phyloP scores from a whole-genome alignment of 1,140 invertebrate species.

The Scaptomyza montana region DNA sequence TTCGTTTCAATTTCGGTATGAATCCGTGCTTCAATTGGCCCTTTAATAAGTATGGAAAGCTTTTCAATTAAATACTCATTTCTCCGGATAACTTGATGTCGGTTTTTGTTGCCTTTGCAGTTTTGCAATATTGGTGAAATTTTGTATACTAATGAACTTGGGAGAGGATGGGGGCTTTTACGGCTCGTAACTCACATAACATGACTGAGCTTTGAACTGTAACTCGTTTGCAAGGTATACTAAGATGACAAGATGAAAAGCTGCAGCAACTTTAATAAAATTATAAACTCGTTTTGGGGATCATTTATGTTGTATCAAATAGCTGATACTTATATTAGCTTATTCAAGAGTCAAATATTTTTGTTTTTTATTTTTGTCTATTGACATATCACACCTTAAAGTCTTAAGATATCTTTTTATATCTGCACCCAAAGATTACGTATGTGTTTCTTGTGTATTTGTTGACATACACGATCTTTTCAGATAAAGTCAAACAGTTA shows the following conservation, averaged over 20 bases:
- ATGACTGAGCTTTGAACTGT: conserved; percentile 54
- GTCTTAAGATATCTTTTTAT: conserved; percentile 28
- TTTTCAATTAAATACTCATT: conserved; percentile 41
- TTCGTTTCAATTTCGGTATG: conserved; percentile 1
- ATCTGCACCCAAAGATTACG: conserved; percentile 50
- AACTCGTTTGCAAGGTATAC: conserved; percentile 21
- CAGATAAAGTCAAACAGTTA: no score
- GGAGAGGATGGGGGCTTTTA: not conserved
- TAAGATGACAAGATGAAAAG: conserved; percentile 8
- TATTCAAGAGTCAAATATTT: conserved; percentile 9
- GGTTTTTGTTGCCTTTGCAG: not conserved
- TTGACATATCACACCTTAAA: conserved; percentile 43
- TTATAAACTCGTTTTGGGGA: conserved; percentile 16
- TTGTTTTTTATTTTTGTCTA: not conserved
- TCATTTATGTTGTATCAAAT: conserved; percentile 2
- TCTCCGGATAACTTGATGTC: not conserved
- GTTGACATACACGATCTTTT: not conserved
- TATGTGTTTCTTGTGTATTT: not conserved
- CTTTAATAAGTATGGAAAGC: conserved; percentile 45
- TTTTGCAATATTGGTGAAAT: conserved; percentile 5
- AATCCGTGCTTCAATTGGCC: conserved; percentile 6
- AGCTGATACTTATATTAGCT: not conserved
- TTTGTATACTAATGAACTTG: conserved; percentile 26
- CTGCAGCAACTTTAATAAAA: not conserved
- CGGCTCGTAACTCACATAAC: not conserved